Percentiles rank a stretch among this genome's conserved stretches.
Evolutionary conservation across 2,797 vertebrate genomes (phyloP).

Genomic region (Pangasius sanitwongsei): DNA sequence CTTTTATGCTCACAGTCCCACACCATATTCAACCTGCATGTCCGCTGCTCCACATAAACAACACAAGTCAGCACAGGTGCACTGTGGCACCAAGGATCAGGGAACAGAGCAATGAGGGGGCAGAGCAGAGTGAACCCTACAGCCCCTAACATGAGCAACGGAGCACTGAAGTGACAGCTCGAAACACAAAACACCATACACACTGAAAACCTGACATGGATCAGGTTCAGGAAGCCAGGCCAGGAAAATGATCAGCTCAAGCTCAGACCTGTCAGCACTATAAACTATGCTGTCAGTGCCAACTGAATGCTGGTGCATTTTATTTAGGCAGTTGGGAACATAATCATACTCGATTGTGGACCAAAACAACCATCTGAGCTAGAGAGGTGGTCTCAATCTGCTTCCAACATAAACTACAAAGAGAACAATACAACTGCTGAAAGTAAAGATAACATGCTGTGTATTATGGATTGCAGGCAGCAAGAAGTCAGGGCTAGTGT

Average conservation of each 20-base stretch:
- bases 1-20: neutral
- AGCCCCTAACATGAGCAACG: neutral
- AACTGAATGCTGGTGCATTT: neutral
- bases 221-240: conserved; percentile 17
- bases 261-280: neutral
- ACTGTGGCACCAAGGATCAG: neutral
- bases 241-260: neutral
- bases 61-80: neutral
- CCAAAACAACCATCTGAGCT: neutral
- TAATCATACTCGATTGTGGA: neutral
- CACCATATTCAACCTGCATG: neutral
- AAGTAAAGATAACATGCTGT: neutral
- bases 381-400: neutral
- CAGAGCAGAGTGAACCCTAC: neutral
- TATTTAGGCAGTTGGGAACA: conserved; percentile 5
- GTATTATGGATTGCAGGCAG: neutral
- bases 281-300: neutral
- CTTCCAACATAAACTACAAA: neutral
- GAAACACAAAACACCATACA: neutral
- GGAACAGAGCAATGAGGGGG: neutral
- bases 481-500: neutral
- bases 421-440: neutral
- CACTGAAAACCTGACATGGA: neutral
- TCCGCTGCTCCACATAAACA: neutral
- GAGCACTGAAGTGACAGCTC: neutral